Evolutionary conservation across 2,888 invertebrate genomes (phyloP).

Genomic region (Spilarctia lutea): DNA sequence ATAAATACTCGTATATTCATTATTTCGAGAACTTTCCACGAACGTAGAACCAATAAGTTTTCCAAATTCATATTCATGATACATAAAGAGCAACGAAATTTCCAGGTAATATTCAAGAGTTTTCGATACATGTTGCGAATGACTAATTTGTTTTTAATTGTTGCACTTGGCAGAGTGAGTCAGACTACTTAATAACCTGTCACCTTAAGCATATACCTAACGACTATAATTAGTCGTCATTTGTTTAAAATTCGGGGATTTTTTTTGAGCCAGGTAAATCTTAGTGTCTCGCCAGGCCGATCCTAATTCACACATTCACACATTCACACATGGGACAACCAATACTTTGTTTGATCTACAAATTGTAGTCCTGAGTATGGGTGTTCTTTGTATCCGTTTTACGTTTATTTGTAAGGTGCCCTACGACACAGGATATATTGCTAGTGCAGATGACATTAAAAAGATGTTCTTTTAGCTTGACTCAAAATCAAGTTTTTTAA

Average conservation of each 20-base stretch:
- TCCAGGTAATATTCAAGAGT: conserved; percentile 1
- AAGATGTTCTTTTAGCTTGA: neutral
- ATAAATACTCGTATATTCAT: neutral
- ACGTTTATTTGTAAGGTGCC: too few species aligned
- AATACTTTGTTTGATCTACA: too few species aligned
- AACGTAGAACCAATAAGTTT: neutral
- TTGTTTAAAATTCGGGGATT: neutral
- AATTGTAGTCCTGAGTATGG: too few species aligned
- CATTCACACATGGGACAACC: too few species aligned
- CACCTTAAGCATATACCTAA: neutral
- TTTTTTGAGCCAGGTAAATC: neutral
- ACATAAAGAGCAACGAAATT: conserved; percentile 5
- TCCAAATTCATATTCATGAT: conserved; percentile 7
- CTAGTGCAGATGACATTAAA: too few species aligned
- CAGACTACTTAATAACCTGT: neutral
- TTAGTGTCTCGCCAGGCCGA: too few species aligned
- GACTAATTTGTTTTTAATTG: neutral
- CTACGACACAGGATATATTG: too few species aligned
- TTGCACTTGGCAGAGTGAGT: neutral
- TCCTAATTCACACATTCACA: too few species aligned
- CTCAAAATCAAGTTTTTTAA: neutral
- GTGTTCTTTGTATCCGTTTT: too few species aligned
- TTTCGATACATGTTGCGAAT: neutral
- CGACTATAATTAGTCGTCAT: neutral
- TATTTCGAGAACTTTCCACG: neutral